These are phyloP conservation scores for Teinopalpus imperialis DNA, from an alignment of 2,888 invertebrate genomes.

Conservation along the genomic window DNA sequence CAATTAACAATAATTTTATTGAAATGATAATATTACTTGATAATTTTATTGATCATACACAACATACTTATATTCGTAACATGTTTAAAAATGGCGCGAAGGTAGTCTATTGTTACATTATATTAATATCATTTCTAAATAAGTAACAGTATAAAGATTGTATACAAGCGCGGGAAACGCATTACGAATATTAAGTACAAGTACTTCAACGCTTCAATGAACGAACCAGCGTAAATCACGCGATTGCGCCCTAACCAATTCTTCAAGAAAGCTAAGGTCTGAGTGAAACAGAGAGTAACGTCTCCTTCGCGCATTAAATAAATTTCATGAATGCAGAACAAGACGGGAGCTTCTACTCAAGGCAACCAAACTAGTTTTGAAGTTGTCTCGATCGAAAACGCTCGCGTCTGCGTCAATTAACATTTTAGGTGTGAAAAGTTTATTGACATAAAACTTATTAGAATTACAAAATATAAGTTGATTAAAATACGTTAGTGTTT, in stretches of 20 bases:
- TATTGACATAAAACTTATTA: constrained; percentile 10
- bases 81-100: background rate
- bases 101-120: constrained; percentile 13
- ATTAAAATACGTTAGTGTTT: no score
- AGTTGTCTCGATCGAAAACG: constrained; percentile 7
- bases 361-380: constrained; percentile 22
- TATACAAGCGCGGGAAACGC: constrained; percentile 20
- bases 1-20: no score
- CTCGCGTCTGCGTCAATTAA: background rate
- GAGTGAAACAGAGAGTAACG: constrained; percentile 1
- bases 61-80: no score
- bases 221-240: constrained; percentile 16
- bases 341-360: constrained; percentile 15
- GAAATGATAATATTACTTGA: no score
- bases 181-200: constrained; percentile 17
- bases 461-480: background rate
- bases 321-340: constrained; percentile 25
- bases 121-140: constrained; percentile 9
- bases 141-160: constrained; percentile 1
- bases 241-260: constrained; percentile 9
- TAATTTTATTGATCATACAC: no score
- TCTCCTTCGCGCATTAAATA: constrained; percentile 21
- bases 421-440: constrained; percentile 11
- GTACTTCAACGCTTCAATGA: constrained; percentile 16
- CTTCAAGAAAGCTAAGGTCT: constrained; percentile 18